Percentiles rank a stretch among this genome's conserved stretches.
Conservation (phyloP, 2,888 invertebrate species). For the Poecilobothrus nobilitatus region DNA sequence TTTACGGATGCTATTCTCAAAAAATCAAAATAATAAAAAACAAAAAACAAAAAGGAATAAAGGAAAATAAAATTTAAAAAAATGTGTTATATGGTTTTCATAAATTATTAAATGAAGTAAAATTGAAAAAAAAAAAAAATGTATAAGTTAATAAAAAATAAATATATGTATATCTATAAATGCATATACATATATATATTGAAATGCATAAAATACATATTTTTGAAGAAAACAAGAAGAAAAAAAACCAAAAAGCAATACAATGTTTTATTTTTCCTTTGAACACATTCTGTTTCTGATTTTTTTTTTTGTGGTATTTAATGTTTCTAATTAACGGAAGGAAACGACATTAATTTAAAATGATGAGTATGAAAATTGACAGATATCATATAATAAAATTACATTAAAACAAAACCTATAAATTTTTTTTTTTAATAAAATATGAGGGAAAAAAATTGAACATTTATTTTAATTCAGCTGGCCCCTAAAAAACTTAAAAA, state of each 20-base stretch:
- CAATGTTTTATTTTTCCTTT: no score
- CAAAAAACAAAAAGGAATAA: neutral
- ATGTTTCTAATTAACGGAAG: neutral
- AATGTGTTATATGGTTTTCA: slow-evolving; percentile 6
- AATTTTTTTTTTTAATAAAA: neutral
- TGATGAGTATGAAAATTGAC: neutral
- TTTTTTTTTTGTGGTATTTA: neutral
- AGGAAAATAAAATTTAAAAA: neutral
- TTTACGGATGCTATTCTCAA: neutral
- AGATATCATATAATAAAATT: neutral
- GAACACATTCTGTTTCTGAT: neutral
- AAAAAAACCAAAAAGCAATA: no score
- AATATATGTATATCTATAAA: neutral
- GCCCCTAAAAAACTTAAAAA: neutral
- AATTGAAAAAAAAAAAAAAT: neutral
- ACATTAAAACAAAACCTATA: neutral
- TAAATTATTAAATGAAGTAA: neutral
- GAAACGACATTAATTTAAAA: slow-evolving; percentile 4
- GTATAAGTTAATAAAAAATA: neutral
- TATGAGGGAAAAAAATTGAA: neutral
- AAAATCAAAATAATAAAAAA: neutral
- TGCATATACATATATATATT: no score
- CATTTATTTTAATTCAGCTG: neutral
- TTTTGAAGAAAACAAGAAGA: no score
- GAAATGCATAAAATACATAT: no score